These are phyloP conservation scores for Parus major DNA, from an alignment of 2,113 vertebrate genomes.

Conservation along the genomic window DNA sequence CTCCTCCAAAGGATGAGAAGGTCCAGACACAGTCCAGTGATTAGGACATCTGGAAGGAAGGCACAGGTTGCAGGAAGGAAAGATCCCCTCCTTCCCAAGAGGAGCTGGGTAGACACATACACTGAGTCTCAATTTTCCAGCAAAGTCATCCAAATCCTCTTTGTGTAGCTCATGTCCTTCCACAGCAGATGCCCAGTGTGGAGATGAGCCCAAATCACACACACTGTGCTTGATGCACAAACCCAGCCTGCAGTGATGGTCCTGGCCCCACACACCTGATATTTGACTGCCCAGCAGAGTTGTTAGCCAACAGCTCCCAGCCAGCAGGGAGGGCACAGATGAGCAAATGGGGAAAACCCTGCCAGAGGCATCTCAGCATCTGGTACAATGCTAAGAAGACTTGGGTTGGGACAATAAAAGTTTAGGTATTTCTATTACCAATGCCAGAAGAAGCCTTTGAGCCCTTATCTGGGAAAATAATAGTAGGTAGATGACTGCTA, in stretches of 20 bases:
- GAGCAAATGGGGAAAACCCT: neutral
- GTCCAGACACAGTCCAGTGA: neutral
- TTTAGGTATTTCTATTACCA: neutral
- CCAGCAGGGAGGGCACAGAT: neutral
- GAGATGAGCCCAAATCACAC: neutral
- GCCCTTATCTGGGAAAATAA: neutral
- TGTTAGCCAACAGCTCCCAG: neutral
- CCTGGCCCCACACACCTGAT: neutral
- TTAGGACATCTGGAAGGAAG: neutral
- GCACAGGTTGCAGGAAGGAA: neutral
- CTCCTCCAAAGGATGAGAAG: neutral
- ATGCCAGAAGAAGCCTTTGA: neutral
- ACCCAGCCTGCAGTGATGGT: accelerated
- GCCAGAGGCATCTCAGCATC: neutral
- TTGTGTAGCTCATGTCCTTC: neutral
- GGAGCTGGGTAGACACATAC: neutral
- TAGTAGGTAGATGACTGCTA: neutral
- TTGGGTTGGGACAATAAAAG: neutral
- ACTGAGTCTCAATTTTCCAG: neutral
- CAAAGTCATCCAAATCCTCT: neutral
- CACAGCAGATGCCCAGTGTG: neutral
- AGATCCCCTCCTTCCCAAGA: neutral
- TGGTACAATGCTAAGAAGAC: neutral
- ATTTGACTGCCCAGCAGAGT: neutral
- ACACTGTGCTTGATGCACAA: neutral